Base-by-base conservation (phyloP, 2,888 invertebrate genomes). In the Rhabditoides inermis region DNA sequence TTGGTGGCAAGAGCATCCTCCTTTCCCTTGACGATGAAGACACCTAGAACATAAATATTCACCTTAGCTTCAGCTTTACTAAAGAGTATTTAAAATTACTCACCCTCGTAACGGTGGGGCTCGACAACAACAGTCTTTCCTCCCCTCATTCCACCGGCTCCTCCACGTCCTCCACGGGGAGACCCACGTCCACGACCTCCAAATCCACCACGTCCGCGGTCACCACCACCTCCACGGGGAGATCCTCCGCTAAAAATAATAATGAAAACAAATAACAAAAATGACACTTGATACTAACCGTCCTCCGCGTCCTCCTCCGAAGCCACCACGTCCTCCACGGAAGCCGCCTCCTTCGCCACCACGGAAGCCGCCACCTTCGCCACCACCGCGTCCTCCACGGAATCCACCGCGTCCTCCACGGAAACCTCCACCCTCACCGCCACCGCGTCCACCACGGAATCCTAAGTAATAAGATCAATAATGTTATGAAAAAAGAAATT, bases 21-120 rank as follows among this genome's bases (percentile, higher is more conserved):
- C 76, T 92, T 95, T 6, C 98, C 95, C 76, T 91, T 84, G 0
- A 92, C 90, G 74, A 99, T 90, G 78, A 95, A 99, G 0, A 99
- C 89, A 50, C 95, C 94, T 65, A n/a, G n/a, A n/a, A n/a, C n/a
- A n/a, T n/a, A n/a, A n/a, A n/a, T n/a, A n/a, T n/a, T n/a, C n/a
- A n/a, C n/a, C n/a, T n/a, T n/a, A n/a, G n/a, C n/a, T n/a, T n/a
- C n/a, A n/a, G n/a, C n/a, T n/a, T n/a, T n/a, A n/a, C n/a, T n/a
- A 36, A n/a, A 0, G 90, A 90, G 79, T 95, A 94, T 79, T 94
- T 94, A 75, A 91, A 94, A 2, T 94, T 94, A 35, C 51, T 55
- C 55, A 78, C 80, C 81, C 70, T 87, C 85, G 76, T 95, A 92
- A 73, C 83, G 87, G 84, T 99, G 98, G 36, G 94, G 94, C 77